Base-by-base conservation (phyloP, 2,797 vertebrate species). In the Pseudomugil gertrudae region DNA sequence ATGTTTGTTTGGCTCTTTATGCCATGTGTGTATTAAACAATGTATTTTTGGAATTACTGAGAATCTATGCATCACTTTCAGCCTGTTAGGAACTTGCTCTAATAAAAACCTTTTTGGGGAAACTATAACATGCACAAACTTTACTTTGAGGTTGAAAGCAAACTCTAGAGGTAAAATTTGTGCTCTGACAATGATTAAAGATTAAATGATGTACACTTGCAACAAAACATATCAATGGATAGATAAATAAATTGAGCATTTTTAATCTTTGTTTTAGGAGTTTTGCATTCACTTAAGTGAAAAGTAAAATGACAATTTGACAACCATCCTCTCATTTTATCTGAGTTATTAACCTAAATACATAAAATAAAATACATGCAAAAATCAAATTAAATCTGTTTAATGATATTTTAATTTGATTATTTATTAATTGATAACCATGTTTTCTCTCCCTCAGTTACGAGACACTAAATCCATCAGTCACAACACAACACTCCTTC, bases 391-490 rank as follows among this genome's bases (percentile, higher is more conserved):
- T 65, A 27, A 32, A 59, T 69, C 2, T 5, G 1, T 43, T 19
- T 30, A 9, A 5, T 3, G 5, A 53, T 15, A 2, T 1, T 24
- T 55, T 38, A 35, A 0, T 54, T 57, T 27, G 47, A 32, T 40
- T 50, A 47, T 48, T 29, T 14, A 29, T 23, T 45, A 10, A 10
- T 35, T 3, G 8, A 32, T 32, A 6, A 9, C 11, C 11, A 11
- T 13, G 4, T 7, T 11, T 14, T 21, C 63, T 60, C 32, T 29
- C 17, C 76, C 85, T 72, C 83, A 99, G 98, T 95, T 99, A 33
- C 92, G 95, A 89, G 98, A 99, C 89, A 99, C 98, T 32, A 99
- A 99, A 85, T 98, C 98, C 48, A 77, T 94, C 57, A 88, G 96
- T 88, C 97, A 98, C 73, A 96, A 95, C 81, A 95, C 94, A 63